These are phyloP conservation scores for Epistrophella euchroma DNA, from an alignment of 2,888 invertebrate genomes.

Conservation along the genomic window DNA sequence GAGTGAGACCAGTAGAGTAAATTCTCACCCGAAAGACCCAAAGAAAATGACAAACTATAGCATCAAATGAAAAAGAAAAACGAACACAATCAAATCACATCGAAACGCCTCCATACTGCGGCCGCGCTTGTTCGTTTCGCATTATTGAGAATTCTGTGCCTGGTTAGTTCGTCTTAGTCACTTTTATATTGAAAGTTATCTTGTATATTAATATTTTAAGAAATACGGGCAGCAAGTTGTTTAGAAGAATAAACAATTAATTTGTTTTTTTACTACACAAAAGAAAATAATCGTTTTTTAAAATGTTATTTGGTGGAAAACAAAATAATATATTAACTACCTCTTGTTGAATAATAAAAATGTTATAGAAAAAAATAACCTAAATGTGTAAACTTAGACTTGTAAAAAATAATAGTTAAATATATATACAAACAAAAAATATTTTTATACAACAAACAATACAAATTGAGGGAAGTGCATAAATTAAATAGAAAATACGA, in stretches of 20 bases:
- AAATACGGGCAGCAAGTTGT: constrained; percentile 32
- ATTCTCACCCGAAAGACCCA: not conserved
- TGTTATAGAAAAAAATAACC: constrained; percentile 17
- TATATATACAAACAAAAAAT: constrained; percentile 40
- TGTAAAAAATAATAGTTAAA: constrained; percentile 42
- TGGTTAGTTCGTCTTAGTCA: constrained; percentile 51
- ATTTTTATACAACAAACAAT: constrained; percentile 57
- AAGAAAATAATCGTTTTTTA: constrained; percentile 20
- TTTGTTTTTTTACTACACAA: constrained; percentile 33
- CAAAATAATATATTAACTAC: constrained; percentile 51
- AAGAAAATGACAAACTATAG: not conserved
- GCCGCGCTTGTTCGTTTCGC: constrained; percentile 33
- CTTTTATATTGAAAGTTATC: constrained; percentile 6
- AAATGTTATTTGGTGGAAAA: constrained; percentile 32
- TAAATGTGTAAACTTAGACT: constrained; percentile 39
- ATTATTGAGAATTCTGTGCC: constrained; percentile 40
- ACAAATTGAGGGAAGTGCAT: constrained; percentile 22
- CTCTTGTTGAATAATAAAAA: constrained; percentile 55
- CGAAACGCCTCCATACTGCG: constrained; percentile 7
- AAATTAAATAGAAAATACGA: constrained; percentile 28
- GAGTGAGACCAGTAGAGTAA: not conserved
- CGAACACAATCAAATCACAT: not conserved
- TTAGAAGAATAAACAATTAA: constrained; percentile 1
- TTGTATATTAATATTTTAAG: constrained; percentile 30
- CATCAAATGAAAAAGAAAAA: not conserved